Evolutionary conservation across 2,113 vertebrate genomes (phyloP), one percentile per base, ranked within the genome.

Genomic region (Pomatostomus ruficeps): DNA sequence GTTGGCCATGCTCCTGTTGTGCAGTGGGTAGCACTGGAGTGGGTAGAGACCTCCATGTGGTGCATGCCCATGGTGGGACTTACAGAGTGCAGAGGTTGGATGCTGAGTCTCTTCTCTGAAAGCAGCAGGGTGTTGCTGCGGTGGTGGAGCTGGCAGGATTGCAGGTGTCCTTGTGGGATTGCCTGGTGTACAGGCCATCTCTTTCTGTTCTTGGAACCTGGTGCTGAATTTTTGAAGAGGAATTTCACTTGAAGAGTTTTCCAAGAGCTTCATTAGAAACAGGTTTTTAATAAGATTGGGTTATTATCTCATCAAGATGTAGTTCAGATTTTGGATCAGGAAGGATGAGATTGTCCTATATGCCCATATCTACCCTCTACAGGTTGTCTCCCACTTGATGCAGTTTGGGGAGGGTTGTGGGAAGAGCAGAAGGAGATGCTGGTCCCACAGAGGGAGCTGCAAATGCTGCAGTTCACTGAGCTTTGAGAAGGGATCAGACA

Each of bases 41-140:
- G 1, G 49, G 29, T 54, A 58, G 85, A 35, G 25, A 25, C 23
- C 49, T 91, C 29, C 12, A 17, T 7, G 2, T 14, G 26, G 10
- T 65, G 12, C 28, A 9, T 76, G 66, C 28, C 54, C 11, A 0
- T 5, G 8, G 21, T 63, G 22, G 43, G 24, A 77, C 28, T 35
- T 71, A 46, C 0, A 0, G 52, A 35, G 17, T 0, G 0, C 6
- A 9, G 58, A 12, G 36, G 17, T 7, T 6, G 2, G 45, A 45
- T 10, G 3, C 61, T 23, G 67, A 71, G 33, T 45, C 2, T 14
- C 31, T 48, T 67, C 48, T 83, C 70, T 81, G 73, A 75, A 75
- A 89, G 48, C 81, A 72, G n/a, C n/a, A 48, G 51, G 24, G 22
- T 58, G 14, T 86, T 74, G 26, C 80, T 86, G 42, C 59, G 35